phyloP scores from a whole-genome alignment of 2,888 invertebrate species.

The Melieria omissa region DNA sequence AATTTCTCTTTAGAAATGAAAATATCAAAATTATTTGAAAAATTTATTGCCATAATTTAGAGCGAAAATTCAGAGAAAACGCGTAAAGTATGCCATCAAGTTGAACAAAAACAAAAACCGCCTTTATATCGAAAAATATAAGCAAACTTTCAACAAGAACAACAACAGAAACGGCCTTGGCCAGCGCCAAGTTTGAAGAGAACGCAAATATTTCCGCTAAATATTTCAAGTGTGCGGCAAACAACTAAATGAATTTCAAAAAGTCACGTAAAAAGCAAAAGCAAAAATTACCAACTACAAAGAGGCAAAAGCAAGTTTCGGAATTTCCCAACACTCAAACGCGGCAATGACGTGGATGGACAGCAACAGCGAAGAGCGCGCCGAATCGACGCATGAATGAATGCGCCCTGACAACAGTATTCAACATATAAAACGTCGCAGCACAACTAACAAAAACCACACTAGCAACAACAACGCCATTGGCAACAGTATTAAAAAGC shows the following conservation, averaged over 20 bases:
- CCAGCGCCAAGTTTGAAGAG: background rate
- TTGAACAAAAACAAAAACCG: background rate
- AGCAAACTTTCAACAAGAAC: too few species aligned
- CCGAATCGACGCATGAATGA: too few species aligned
- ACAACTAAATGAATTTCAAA: conserved; percentile 11
- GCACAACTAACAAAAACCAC: conserved; percentile 6
- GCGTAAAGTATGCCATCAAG: background rate
- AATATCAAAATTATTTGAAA: background rate
- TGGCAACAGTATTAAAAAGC: conserved; percentile 1
- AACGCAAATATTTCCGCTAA: background rate
- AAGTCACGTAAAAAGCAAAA: conserved; percentile 7
- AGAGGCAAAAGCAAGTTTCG: too few species aligned
- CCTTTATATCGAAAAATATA: background rate
- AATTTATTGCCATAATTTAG: too few species aligned
- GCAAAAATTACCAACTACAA: background rate
- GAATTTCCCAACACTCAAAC: too few species aligned
- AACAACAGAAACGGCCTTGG: too few species aligned
- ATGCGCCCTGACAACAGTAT: too few species aligned
- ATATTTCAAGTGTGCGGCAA: background rate
- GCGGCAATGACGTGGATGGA: too few species aligned
- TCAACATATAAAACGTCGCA: too few species aligned
- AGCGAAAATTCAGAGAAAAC: too few species aligned
- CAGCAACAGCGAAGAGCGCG: too few species aligned
- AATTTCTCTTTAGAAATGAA: background rate
- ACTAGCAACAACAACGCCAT: conserved; percentile 42